Evolutionary conservation across 2,113 vertebrate genomes (phyloP).

Genomic region (Leucosticte australis): DNA sequence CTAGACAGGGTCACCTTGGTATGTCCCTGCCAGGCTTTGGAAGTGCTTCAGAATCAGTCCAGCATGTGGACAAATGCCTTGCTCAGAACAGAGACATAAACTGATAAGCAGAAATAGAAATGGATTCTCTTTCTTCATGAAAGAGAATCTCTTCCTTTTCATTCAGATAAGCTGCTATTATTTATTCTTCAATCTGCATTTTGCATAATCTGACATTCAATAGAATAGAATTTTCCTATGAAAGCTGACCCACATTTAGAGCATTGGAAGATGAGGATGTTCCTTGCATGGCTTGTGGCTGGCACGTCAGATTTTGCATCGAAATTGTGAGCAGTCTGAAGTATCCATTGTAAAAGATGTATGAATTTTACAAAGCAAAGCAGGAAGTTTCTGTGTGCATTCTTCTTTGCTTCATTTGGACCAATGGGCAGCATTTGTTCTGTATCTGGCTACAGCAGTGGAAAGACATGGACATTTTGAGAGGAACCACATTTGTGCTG

Average conservation of each 20-base stretch:
- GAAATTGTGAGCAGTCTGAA: neutral
- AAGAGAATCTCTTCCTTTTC: neutral
- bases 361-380: neutral
- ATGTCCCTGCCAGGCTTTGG: neutral
- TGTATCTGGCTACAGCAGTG: neutral
- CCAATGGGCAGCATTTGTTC: neutral
- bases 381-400: neutral
- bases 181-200: neutral
- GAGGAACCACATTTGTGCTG: neutral
- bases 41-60: neutral
- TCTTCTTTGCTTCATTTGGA: neutral
- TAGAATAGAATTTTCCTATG: neutral
- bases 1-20: slow-evolving; percentile 6
- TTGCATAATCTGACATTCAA: neutral
- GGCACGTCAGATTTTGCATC: neutral
- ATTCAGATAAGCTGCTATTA: neutral
- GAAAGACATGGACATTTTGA: neutral
- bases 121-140: neutral
- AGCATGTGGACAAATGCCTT: neutral
- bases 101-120: neutral
- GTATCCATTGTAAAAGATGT: neutral
- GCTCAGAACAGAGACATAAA: neutral
- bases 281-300: neutral
- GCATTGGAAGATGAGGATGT: neutral
- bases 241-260: neutral